Percentiles rank a stretch among this genome's conserved stretches.
Conservation (phyloP, 2,113 vertebrate genomes). For the Pithys albifrons region DNA sequence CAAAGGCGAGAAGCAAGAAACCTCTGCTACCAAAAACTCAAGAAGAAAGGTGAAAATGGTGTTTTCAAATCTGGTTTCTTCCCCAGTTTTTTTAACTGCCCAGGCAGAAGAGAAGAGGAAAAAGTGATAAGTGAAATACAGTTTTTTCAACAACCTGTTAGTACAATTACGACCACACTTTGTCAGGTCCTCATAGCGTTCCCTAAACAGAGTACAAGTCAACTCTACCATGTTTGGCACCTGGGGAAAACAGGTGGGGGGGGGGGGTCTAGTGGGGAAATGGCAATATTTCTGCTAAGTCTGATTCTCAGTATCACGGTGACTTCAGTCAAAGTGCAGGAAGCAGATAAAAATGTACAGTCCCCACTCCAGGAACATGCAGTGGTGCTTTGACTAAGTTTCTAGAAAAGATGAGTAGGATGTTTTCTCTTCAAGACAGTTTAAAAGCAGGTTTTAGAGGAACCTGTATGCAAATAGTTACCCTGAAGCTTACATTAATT, state of each 20-base stretch:
- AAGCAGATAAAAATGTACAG: background rate
- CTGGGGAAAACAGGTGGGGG: background rate
- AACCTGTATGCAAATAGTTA: background rate
- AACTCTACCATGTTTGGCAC: background rate
- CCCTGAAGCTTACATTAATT: background rate
- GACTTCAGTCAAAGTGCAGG: background rate
- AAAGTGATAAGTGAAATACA: background rate
- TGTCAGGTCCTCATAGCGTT: background rate
- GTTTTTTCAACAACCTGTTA: background rate
- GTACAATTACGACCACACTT: background rate
- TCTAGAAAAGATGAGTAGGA: background rate
- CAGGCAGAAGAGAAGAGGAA: background rate
- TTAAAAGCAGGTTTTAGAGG: background rate
- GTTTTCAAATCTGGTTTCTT: background rate
- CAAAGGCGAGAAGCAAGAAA: background rate
- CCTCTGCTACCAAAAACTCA: background rate
- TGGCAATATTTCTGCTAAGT: background rate
- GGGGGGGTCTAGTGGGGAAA: background rate
- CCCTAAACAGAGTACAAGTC: background rate
- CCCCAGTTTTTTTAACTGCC: background rate
- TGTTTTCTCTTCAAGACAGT: background rate
- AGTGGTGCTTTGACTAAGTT: background rate
- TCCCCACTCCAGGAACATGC: rapidly evolving
- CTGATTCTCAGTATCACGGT: background rate
- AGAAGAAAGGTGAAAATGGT: background rate